Percentiles rank a stretch among this genome's conserved stretches.
Evolutionary conservation across 2,113 vertebrate genomes (phyloP).

Genomic region (Tachysurus fulvidraco): DNA sequence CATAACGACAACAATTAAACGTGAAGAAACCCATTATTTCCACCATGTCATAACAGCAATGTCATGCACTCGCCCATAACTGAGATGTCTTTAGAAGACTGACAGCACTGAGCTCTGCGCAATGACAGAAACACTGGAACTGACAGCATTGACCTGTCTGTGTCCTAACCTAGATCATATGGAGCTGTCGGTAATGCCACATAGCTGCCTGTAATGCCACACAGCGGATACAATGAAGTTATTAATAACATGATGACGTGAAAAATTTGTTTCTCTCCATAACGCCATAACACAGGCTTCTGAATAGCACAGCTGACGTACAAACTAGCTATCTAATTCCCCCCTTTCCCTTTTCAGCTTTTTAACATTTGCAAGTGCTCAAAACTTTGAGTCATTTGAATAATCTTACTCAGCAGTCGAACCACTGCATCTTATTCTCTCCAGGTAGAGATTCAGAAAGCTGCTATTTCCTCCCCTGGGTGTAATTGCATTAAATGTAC

Average conservation of each 20-base stretch:
- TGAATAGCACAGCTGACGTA: background rate
- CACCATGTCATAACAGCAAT: background rate
- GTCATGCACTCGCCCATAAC: background rate
- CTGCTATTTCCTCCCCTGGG: conserved; percentile 26
- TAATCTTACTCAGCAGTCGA: conserved; percentile 32
- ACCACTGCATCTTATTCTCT: background rate
- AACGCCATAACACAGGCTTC: background rate
- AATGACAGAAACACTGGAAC: background rate
- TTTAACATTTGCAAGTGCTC: background rate
- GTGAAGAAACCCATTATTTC: background rate
- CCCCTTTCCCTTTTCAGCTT: background rate
- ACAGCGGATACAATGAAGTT: background rate
- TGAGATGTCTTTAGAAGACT: background rate
- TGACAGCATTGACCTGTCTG: background rate
- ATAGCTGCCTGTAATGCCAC: background rate
- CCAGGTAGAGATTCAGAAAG: conserved; percentile 21
- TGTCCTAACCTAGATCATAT: background rate
- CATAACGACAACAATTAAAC: background rate
- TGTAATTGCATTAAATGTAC: conserved; percentile 35
- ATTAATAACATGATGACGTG: background rate
- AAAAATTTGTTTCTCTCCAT: background rate
- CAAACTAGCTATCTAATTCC: background rate
- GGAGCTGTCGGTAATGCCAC: background rate
- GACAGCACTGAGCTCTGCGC: background rate
- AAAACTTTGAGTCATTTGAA: background rate